phyloP scores from a whole-genome alignment of 2,113 vertebrate genomes.

The Cranoglanis bouderius region DNA sequence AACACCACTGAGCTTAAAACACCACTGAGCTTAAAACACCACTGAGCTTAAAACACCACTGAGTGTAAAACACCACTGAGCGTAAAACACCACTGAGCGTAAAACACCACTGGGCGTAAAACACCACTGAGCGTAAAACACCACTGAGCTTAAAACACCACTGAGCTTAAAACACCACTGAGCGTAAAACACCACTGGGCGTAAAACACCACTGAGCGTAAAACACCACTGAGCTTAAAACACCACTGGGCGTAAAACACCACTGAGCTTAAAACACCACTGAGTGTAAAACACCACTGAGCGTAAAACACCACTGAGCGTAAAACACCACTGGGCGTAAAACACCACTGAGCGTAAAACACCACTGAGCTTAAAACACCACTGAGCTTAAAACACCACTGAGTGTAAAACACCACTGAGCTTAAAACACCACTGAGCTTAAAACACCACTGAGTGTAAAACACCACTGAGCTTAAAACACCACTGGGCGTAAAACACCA shows the following conservation, averaged over 20 bases:
- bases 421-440: slow-evolving; percentile 59
- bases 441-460: slow-evolving; percentile 55
- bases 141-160: slow-evolving; percentile 57
- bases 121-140: slow-evolving; percentile 59
- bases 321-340: slow-evolving; percentile 57
- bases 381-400: slow-evolving; percentile 56
- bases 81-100: slow-evolving; percentile 59
- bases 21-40: slow-evolving; percentile 58
- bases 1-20: slow-evolving; percentile 58
- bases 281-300: slow-evolving; percentile 58
- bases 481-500: slow-evolving; percentile 57
- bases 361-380: slow-evolving; percentile 58
- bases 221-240: slow-evolving; percentile 57
- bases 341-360: slow-evolving; percentile 58
- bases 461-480: slow-evolving; percentile 59
- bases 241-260: slow-evolving; percentile 59
- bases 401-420: slow-evolving; percentile 58
- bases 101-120: slow-evolving; percentile 55
- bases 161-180: slow-evolving; percentile 58
- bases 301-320: slow-evolving; percentile 58
- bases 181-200: slow-evolving; percentile 58
- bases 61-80: slow-evolving; percentile 58
- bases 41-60: slow-evolving; percentile 56
- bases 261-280: slow-evolving; percentile 57
- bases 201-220: slow-evolving; percentile 58